Percentiles rank a stretch among this genome's conserved stretches.
phyloP scores from a whole-genome alignment of 2,797 vertebrate genomes.

The Hybognathus amarus region DNA sequence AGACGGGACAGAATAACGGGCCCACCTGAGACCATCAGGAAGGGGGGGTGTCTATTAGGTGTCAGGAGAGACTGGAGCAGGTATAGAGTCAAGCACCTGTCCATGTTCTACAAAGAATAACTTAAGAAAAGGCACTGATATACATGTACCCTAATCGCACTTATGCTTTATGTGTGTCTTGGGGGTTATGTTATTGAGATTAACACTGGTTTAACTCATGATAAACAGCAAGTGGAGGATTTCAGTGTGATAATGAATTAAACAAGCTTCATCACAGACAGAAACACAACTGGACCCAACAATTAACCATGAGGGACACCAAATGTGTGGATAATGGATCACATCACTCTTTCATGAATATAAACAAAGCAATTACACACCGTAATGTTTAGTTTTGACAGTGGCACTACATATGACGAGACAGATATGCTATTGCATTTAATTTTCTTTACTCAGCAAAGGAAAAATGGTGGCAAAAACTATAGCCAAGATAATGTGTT shows the following conservation, averaged over 20 bases:
- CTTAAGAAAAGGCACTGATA: slow-evolving; percentile 17
- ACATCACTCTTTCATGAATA: slow-evolving; percentile 2
- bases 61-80: slow-evolving; percentile 53
- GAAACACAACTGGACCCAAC: slow-evolving; percentile 33
- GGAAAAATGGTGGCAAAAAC: neutral
- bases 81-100: slow-evolving; percentile 52
- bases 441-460: neutral
- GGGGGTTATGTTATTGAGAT: neutral
- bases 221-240: slow-evolving; percentile 10
- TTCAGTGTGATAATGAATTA: slow-evolving; percentile 44
- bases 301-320: slow-evolving; percentile 25
- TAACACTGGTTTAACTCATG: slow-evolving; percentile 18
- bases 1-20: slow-evolving; percentile 28
- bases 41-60: slow-evolving; percentile 48
- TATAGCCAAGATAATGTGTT: neutral
- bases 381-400: slow-evolving; percentile 4
- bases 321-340: neutral
- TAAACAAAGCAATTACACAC: slow-evolving; percentile 1
- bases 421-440: neutral
- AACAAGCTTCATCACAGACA: slow-evolving; percentile 36
- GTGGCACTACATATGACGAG: slow-evolving; percentile 6
- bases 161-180: slow-evolving; percentile 41
- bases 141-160: neutral
- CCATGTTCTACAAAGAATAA: slow-evolving; percentile 4
- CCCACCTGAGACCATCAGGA: slow-evolving; percentile 53